Evolutionary conservation across 2,113 vertebrate genomes (phyloP), one percentile per base, ranked within the genome.

Genomic region (Pitta sordida): DNA sequence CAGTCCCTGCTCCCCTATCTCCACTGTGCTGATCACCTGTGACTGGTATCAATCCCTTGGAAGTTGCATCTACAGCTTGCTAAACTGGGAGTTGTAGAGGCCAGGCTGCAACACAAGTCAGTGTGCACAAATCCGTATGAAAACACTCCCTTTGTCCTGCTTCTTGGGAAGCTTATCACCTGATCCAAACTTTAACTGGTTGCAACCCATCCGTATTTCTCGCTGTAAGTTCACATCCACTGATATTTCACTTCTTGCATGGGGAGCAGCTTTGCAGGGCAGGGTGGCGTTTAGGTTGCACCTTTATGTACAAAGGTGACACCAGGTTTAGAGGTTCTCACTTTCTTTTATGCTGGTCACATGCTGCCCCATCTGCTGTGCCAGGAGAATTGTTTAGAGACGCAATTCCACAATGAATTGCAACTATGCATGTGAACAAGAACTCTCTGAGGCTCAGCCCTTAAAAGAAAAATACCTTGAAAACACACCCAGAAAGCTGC

Each of bases 141-240:
- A 44, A 7, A 1, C 1, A 0, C 3, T 23, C 10, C 9, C 32
- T n/a, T 30, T 55, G 8, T 7, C 36, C 55, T 60, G n/a, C 29
- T n/a, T 49, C 62, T 41, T 0, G 0, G 48, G 39, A 63, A 51
- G 4, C 6, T 43, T 39, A 56, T 16, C 29, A 36, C 43, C 30
- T 46, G 26, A 53, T 59, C n/a, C 15, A 37, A 56, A 58, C 24
- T 37, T 51, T 11, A 58, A 27, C n/a, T 24, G 20, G 46, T 37
- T 24, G 18, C 26, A 48, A 0, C 14, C 13, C 39, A 48, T 60
- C 23, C 10, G 1, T 37, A 17, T n/a, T 73, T 52, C 69, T 60
- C 68, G 24, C 19, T 19, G 15, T 14, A n/a, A 41, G 15, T 51
- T 46, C 58, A n/a, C 19, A 32, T 8, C 30, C 21, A 29, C 27